Conservation (phyloP, 2,888 invertebrate genomes). For the Ophraella communa region DNA sequence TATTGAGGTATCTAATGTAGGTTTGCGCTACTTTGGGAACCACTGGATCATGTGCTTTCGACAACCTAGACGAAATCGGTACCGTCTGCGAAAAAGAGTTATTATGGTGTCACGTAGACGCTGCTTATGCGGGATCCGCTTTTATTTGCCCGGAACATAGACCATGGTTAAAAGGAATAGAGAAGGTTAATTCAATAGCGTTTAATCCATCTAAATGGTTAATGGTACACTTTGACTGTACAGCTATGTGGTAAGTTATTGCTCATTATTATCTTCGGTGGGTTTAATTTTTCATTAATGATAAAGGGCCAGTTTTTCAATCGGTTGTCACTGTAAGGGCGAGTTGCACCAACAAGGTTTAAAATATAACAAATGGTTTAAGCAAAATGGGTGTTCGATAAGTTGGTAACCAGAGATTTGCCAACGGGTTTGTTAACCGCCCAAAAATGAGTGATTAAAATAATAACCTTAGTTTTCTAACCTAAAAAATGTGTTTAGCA, state of each 20-base stretch:
- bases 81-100: constrained; percentile 76
- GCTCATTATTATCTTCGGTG: no score
- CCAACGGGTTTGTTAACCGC: no score
- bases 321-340: no score
- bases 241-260: constrained; percentile 92
- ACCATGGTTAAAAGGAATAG: constrained; percentile 88
- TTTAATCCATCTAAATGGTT: constrained; percentile 99
- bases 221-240: constrained; percentile 99
- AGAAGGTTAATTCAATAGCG: constrained; percentile 91
- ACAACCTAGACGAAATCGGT: constrained; percentile 79
- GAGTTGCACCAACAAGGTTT: no score
- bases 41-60: constrained; percentile 96
- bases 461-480: no score
- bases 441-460: no score
- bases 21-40: constrained; percentile 95
- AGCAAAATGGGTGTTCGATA: no score
- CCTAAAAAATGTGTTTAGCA: no score
- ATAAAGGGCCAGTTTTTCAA: no score
- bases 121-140: constrained; percentile 96
- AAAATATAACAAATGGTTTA: no score
- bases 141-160: constrained; percentile 97
- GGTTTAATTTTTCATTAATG: not conserved
- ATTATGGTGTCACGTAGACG: constrained; percentile 96
- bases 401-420: no score
- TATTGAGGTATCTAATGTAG: constrained; percentile 64